These are phyloP conservation scores for Argya squamiceps DNA, from an alignment of 2,797 vertebrate genomes.

Conservation along the genomic window DNA sequence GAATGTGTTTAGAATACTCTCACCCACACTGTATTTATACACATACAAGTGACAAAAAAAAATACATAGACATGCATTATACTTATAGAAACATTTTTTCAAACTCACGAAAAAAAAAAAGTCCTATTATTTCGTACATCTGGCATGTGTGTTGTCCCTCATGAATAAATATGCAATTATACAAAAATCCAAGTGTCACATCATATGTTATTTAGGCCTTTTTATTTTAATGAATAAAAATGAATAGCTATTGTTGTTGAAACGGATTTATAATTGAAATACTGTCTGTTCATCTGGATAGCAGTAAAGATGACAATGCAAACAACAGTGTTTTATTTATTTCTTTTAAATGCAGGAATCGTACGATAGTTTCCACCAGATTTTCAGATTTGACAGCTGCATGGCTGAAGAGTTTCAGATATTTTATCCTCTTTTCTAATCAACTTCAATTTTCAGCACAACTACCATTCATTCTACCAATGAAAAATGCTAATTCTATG, in stretches of 20 bases:
- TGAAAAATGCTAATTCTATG: neutral
- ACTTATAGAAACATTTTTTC: neutral
- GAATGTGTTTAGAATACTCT: neutral
- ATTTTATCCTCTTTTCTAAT: neutral
- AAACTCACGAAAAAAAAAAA: neutral
- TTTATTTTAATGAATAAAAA: conserved; percentile 9
- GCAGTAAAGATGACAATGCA: neutral
- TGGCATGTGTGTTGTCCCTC: neutral
- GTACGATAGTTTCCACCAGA: neutral
- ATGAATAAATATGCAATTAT: neutral
- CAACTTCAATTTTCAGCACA: neutral
- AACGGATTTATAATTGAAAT: conserved; percentile 8
- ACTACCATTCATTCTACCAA: neutral
- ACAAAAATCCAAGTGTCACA: neutral
- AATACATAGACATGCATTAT: neutral
- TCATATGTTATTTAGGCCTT: neutral
- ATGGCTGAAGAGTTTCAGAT: neutral
- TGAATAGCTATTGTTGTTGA: neutral
- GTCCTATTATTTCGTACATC: neutral
- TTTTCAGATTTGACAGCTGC: neutral
- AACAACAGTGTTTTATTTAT: neutral
- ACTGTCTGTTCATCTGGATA: neutral
- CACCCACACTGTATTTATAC: neutral
- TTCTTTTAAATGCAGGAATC: neutral
- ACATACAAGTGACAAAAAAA: neutral